A percentile compares a stretch with the other conserved stretches of the same genome.
These are phyloP conservation scores for Motacilla tschutschensis DNA, from an alignment of 2,113 vertebrate genomes.

Conservation along the genomic window DNA sequence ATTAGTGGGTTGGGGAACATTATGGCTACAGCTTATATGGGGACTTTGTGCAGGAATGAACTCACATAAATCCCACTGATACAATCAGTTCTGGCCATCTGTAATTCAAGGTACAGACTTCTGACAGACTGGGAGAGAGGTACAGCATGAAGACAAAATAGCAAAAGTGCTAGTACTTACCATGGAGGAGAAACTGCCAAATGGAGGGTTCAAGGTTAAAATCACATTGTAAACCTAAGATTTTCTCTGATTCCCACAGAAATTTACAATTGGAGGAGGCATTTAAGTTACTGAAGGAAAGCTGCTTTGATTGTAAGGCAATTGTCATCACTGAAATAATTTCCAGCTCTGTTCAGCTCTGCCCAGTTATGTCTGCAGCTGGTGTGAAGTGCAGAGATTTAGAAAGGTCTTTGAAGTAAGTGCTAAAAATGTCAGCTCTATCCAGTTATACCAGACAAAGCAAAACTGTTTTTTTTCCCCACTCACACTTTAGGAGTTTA, in stretches of 20 bases:
- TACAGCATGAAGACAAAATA: neutral
- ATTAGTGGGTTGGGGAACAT: neutral
- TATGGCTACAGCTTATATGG: neutral
- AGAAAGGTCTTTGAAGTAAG: neutral
- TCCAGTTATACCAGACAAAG: neutral
- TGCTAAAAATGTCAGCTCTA: neutral
- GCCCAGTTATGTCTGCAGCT: neutral
- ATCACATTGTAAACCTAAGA: neutral
- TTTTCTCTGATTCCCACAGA: neutral
- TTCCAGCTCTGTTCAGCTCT: neutral
- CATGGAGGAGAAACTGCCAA: neutral
- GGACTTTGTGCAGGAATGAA: neutral
- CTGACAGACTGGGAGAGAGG: neutral
- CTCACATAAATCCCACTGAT: neutral
- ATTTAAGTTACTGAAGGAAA: slow-evolving; percentile 21
- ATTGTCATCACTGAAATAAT: slow-evolving; percentile 34
- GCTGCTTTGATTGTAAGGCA: slow-evolving; percentile 12
- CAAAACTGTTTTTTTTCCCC: neutral
- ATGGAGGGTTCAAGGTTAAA: neutral
- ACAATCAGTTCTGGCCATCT: neutral
- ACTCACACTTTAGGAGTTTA: neutral
- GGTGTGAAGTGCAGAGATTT: neutral
- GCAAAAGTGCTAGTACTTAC: neutral
- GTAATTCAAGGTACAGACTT: neutral
- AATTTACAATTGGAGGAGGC: neutral